phyloP scores from a whole-genome alignment of 2,113 vertebrate genomes.

The Tachycineta bicolor region DNA sequence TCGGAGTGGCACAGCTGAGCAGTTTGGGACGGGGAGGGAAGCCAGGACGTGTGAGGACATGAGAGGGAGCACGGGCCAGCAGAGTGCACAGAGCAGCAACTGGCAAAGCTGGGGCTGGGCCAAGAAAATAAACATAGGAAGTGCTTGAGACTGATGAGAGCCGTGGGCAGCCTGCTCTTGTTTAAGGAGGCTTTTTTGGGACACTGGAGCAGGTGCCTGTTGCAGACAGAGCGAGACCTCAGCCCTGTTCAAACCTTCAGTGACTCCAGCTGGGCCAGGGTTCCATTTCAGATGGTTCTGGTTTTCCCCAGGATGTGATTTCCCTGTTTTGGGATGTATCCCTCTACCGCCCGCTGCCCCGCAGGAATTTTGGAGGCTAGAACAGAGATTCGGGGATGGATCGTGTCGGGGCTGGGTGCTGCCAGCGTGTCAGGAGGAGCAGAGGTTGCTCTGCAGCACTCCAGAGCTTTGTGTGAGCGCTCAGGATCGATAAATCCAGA shows the following conservation, averaged over 20 bases:
- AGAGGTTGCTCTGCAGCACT: slow-evolving; percentile 1
- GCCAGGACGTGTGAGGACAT: not conserved
- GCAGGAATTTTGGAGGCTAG: not conserved
- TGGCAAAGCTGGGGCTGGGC: slow-evolving; percentile 46
- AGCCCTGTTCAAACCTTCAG: not conserved
- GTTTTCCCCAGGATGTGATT: not conserved
- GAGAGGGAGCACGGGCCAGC: not conserved
- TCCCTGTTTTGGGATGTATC: not conserved
- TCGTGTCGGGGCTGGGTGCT: not conserved
- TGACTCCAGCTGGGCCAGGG: not conserved
- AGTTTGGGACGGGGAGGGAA: not conserved
- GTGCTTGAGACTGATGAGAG: slow-evolving; percentile 11
- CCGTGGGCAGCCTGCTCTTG: slow-evolving; percentile 29
- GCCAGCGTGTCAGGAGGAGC: not conserved
- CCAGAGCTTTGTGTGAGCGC: not conserved
- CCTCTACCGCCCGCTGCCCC: not conserved
- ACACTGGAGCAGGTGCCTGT: not conserved
- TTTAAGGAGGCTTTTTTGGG: slow-evolving; percentile 18
- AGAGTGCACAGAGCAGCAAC: not conserved
- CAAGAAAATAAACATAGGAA: slow-evolving; percentile 48
- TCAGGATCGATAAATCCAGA: not conserved
- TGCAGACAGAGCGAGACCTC: not conserved
- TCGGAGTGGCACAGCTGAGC: not conserved
- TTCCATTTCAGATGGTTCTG: not conserved
- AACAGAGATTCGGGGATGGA: not conserved